Conservation (phyloP, 2,888 invertebrate species). For the Ectemnius continuus region DNA sequence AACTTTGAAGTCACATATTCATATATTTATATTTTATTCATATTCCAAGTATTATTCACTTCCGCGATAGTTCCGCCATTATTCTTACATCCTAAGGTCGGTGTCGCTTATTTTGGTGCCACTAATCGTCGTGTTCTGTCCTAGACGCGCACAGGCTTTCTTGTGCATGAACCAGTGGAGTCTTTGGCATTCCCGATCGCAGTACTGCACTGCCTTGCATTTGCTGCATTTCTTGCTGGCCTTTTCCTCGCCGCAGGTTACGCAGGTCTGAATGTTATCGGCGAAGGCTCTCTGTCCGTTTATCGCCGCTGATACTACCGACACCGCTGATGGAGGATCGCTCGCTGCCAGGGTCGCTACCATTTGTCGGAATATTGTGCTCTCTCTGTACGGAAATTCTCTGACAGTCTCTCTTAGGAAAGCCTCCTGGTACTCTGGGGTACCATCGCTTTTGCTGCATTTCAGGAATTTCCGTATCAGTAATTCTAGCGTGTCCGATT, state of each 20-base stretch:
- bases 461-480: constrained; percentile 88
- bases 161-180: constrained; percentile 96
- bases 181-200: constrained; percentile 95
- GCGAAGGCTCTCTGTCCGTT: constrained; percentile 93
- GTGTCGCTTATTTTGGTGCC: constrained; percentile 56
- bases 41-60: neutral
- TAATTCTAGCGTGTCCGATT: constrained; percentile 84
- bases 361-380: constrained; percentile 93
- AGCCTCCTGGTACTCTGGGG: constrained; percentile 81
- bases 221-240: constrained; percentile 96
- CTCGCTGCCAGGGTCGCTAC: constrained; percentile 87
- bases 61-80: neutral
- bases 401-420: constrained; percentile 92
- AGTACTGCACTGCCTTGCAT: constrained; percentile 96
- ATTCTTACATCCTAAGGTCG: too few species aligned
- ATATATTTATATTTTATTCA: too few species aligned
- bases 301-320: constrained; percentile 88
- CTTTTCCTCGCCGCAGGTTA: constrained; percentile 92
- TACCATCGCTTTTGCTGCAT: constrained; percentile 85
- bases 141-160: constrained; percentile 87
- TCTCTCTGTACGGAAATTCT: constrained; percentile 94
- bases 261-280: constrained; percentile 85
- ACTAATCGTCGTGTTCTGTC: constrained; percentile 32
- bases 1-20: neutral
- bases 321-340: constrained; percentile 85